Evolutionary conservation across 2,888 invertebrate genomes (phyloP), one percentile per base, ranked within the genome.

Genomic region (Pyrocoelia pectoralis): DNA sequence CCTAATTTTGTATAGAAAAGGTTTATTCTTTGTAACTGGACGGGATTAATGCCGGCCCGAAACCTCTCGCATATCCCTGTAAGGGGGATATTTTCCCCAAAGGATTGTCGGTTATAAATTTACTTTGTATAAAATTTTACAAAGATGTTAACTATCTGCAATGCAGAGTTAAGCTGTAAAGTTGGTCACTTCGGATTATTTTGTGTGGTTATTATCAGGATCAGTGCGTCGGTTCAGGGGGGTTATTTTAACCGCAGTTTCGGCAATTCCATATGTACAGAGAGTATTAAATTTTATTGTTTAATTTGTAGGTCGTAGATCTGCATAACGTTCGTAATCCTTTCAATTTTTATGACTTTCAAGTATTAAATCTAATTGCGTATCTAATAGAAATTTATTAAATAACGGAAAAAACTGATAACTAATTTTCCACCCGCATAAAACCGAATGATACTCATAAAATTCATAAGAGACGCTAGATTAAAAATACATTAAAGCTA

Each of bases 221-320:
- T 74, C 72, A 73, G 70, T 70, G 68, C 70, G 73, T 70, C 72
- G 68, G 71, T 72, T 73, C 68, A 69, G 71, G 72, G 24, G 18
- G 73, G 70, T 73, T 74, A 74, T 59, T 72, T 72, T 68, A 73
- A 74, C 75, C 68, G 59, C 68, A 69, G 69, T 70, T 74, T 72
- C 66, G 70, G 71, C 71, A 68, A 71, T 69, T 73, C 66, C 70
- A 70, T 74, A 73, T 75, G 74, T 74, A 73, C 74, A 65, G 72
- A 69, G 75, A 73, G 75, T 76, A 76, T 74, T 75, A 75, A 75
- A 75, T 76, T 76, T 75, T 75, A 76, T 75, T 73, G 75, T 65
- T 76, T 76, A 73, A 76, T 75, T 76, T 74, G 74, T 73, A 75
- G 69, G 69, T 72, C 66, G 67, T 70, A 68, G 68, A 68, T 69